Base-by-base conservation (phyloP, 2,797 vertebrate species). In the Acanthis flammea region DNA sequence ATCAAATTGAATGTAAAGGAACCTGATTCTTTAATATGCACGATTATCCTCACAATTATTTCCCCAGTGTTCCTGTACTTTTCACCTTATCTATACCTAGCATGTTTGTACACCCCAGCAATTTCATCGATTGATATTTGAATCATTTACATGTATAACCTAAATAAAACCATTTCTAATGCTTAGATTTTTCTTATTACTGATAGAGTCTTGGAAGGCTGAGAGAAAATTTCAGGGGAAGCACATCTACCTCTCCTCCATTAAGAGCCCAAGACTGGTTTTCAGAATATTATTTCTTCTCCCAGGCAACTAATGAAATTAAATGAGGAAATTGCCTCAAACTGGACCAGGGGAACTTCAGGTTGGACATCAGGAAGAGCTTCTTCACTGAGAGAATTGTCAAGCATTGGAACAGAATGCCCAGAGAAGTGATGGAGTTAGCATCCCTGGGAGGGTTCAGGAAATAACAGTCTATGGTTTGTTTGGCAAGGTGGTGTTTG, bases 11-110 rank as follows among this genome's bases (percentile, higher is more conserved):
- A 92, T 76, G 57, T 82, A 93, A 94, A 93, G 53, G 39, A 91
- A 87, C 14, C 60, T 77, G 48, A 88, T 88, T 78, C 80, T 94
- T 94, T 92, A 90, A 87, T 70, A 75, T 37, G 41, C 50, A 30
- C 39, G 44, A 90, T 93, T 84, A 95, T 82, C 77, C 72, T 92
- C 72, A 87, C 67, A 90, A 91, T 91, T 89, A 74, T 58, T 88
- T 84, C 62, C 18, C 79, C 57, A 53, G 1, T 65, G 39, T 58
- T 86, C 48, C 75, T 39, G 9, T 85, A 74, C 65, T 89, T 82
- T 68, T 77, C 23, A 42, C 42, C 39, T 89, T 67, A 87, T 17
- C 60, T 82, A 33, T 30, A 74, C n/a, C 11, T 28, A 55, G 28
- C 7, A 54, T 91, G 74, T 92, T 89, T 77, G 44, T 77, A 92